These are phyloP conservation scores for Euschistus heros DNA, from an alignment of 1,140 invertebrate genomes.

Conservation along the genomic window DNA sequence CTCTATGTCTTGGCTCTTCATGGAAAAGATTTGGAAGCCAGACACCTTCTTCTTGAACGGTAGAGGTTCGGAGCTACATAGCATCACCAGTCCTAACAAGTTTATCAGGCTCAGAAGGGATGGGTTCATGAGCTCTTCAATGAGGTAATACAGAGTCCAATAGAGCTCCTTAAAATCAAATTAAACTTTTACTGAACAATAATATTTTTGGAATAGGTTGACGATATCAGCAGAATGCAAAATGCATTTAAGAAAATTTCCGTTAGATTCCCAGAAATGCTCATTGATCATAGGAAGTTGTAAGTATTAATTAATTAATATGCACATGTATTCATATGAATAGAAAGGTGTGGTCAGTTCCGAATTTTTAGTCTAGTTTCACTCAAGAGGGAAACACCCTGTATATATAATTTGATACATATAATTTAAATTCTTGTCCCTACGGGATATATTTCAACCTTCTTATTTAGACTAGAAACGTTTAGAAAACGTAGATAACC, in stretches of 20 bases:
- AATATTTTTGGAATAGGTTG: slow-evolving; percentile 36
- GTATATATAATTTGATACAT: too few species aligned
- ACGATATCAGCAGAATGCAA: slow-evolving; percentile 53
- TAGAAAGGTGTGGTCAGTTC: too few species aligned
- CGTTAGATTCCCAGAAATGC: slow-evolving; percentile 50
- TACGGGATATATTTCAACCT: too few species aligned
- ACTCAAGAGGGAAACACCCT: too few species aligned
- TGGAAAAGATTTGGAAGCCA: slow-evolving; percentile 48
- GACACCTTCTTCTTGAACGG: slow-evolving; percentile 56
- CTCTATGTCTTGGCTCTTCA: slow-evolving; percentile 42
- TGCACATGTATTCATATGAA: too few species aligned
- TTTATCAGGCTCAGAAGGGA: slow-evolving; percentile 47
- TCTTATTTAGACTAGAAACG: too few species aligned
- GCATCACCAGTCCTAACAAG: slow-evolving; percentile 52
- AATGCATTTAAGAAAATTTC: slow-evolving; percentile 55
- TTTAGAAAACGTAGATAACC: too few species aligned
- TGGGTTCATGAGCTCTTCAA: slow-evolving; percentile 50
- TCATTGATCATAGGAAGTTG: slow-evolving; percentile 50
- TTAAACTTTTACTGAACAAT: too few species aligned
- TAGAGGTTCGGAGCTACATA: slow-evolving; percentile 48
- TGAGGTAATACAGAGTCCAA: slow-evolving; percentile 40
- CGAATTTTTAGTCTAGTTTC: too few species aligned
- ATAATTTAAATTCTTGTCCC: too few species aligned
- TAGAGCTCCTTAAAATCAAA: too few species aligned
- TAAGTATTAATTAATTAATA: slow-evolving; percentile 37